These are phyloP conservation scores for Ichneumoninae sp. DNA, from an alignment of 2,888 invertebrate species.

Conservation along the genomic window DNA sequence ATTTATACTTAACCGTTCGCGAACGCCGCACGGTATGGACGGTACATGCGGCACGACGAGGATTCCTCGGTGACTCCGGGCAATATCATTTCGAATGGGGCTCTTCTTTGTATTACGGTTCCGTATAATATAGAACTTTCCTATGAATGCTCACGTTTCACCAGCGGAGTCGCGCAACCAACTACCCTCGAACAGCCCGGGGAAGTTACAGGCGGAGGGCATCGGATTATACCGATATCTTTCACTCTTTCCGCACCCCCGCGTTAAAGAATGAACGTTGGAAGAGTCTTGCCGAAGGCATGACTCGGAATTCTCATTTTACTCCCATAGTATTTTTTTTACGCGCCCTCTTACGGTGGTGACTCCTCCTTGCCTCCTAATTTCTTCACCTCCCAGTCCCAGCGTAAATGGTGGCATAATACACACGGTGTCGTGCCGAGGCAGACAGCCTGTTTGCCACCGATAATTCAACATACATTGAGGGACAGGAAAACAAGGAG, in stretches of 20 bases:
- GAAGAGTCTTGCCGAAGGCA: no score
- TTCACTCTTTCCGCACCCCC: neutral
- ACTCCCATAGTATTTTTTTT: no score
- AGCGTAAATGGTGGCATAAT: conserved; percentile 12
- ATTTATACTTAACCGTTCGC: conserved; percentile 76
- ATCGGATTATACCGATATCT: neutral
- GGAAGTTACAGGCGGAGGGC: neutral
- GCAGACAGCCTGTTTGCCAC: conserved; percentile 59
- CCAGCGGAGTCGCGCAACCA: neutral
- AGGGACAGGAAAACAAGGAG: conserved; percentile 67
- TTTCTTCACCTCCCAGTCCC: neutral
- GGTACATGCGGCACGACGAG: conserved; percentile 40
- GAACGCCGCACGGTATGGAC: conserved; percentile 29
- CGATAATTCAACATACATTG: conserved; percentile 80
- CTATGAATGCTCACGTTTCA: conserved; percentile 9
- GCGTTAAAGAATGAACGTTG: neutral
- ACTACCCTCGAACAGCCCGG: neutral
- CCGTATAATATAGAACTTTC: conserved; percentile 38
- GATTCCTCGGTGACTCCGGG: conserved; percentile 61
- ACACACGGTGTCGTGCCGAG: conserved; percentile 1
- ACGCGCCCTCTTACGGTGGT: neutral
- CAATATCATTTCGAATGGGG: conserved; percentile 73
- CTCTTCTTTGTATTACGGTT: conserved; percentile 69
- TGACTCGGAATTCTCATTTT: no score
- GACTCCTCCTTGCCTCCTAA: neutral